phyloP scores from a whole-genome alignment of 2,797 vertebrate species.

The Sebastes minor region DNA sequence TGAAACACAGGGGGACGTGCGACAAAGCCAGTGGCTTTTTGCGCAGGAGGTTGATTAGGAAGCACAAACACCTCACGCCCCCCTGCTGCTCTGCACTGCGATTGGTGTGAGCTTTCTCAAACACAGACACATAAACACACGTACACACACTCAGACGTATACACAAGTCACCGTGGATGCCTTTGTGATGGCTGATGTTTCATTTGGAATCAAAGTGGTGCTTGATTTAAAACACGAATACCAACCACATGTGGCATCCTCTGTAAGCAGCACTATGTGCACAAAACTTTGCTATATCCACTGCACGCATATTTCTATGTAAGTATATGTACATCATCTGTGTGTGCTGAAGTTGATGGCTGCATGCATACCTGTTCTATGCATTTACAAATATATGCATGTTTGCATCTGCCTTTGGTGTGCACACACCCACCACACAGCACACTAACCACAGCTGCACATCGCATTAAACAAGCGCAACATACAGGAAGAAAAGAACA shows the following conservation, averaged over 20 bases:
- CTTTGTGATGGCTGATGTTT: constrained; percentile 9
- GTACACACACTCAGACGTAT: not conserved
- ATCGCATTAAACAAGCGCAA: constrained; percentile 48
- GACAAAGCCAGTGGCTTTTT: constrained; percentile 41
- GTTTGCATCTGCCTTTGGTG: not conserved
- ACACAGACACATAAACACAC: constrained; percentile 19
- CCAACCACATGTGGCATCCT: not conserved
- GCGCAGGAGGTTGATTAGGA: constrained; percentile 63
- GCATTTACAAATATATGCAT: constrained; percentile 1
- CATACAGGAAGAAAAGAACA: constrained; percentile 55
- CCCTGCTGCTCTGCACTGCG: constrained; percentile 32
- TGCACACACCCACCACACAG: constrained; percentile 1
- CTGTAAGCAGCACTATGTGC: not conserved
- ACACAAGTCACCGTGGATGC: not conserved
- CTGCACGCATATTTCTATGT: not conserved
- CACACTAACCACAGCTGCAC: constrained; percentile 36
- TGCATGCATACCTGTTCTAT: not conserved
- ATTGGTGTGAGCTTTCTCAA: constrained; percentile 40
- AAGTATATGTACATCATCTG: not conserved
- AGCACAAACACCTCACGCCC: constrained; percentile 57
- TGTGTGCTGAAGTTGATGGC: not conserved
- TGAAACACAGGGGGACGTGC: constrained; percentile 43
- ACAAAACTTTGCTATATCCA: not conserved
- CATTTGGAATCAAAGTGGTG: constrained; percentile 6
- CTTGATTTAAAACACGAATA: constrained; percentile 19